These are phyloP conservation scores for Staurois parvus DNA, from an alignment of 2,797 vertebrate species.

Conservation along the genomic window DNA sequence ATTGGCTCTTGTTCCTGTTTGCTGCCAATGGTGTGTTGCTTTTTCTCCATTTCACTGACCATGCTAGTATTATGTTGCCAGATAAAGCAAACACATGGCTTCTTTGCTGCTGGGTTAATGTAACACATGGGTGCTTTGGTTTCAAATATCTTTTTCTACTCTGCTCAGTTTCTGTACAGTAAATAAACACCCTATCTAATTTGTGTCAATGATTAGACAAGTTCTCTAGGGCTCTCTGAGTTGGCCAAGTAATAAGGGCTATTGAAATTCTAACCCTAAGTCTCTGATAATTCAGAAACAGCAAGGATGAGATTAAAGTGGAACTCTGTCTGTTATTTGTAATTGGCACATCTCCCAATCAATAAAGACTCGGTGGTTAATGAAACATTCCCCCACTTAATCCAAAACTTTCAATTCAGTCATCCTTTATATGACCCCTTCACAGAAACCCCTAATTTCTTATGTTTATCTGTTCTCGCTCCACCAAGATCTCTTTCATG, in stretches of 20 bases:
- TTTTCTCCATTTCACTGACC: slow-evolving; percentile 37
- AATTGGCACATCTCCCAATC: background rate
- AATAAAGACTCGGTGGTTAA: too few relatives aligned
- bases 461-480: too few relatives aligned
- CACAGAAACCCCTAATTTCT: too few relatives aligned
- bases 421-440: too few relatives aligned
- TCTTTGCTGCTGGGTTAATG: slow-evolving; percentile 14
- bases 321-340: background rate
- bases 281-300: background rate
- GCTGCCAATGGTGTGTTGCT: slow-evolving; percentile 36
- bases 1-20: slow-evolving; percentile 35
- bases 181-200: slow-evolving; percentile 4
- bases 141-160: slow-evolving; percentile 11
- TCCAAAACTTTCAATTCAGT: too few relatives aligned
- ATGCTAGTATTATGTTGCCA: slow-evolving; percentile 30
- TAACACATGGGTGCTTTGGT: slow-evolving; percentile 11
- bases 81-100: slow-evolving; percentile 47
- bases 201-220: background rate
- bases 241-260: background rate
- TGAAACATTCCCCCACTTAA: too few relatives aligned
- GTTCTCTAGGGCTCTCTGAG: background rate
- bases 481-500: too few relatives aligned
- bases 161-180: background rate
- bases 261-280: background rate
- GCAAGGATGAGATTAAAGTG: background rate